phyloP scores from a whole-genome alignment of 2,113 vertebrate genomes.

The Festucalex cinctus region DNA sequence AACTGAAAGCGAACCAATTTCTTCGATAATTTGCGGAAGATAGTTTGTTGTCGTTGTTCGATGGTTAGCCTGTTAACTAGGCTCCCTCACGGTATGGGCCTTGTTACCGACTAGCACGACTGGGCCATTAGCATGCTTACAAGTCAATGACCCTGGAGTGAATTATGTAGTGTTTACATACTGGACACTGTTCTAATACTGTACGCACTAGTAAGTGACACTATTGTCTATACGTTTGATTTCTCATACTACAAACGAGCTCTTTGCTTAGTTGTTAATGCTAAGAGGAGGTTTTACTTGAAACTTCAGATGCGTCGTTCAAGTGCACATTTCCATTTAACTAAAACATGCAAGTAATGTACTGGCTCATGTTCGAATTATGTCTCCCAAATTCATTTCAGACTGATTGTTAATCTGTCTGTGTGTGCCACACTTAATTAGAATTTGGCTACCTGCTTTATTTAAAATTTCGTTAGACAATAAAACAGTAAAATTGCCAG shows the following conservation, averaged over 20 bases:
- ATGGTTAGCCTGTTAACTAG: constrained; percentile 6
- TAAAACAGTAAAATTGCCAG: background rate
- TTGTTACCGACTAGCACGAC: constrained; percentile 41
- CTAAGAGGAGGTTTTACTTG: background rate
- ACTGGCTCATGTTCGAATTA: background rate
- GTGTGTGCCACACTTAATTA: background rate
- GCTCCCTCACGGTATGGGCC: constrained; percentile 42
- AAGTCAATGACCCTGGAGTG: constrained; percentile 7
- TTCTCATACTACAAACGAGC: background rate
- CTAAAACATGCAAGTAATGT: background rate
- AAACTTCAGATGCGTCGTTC: constrained; percentile 1
- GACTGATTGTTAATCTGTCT: background rate
- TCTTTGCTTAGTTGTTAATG: constrained; percentile 6
- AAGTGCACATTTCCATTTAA: background rate
- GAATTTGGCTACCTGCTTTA: background rate
- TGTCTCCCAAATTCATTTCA: background rate
- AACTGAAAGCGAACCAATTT: too few relatives aligned
- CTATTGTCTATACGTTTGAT: background rate
- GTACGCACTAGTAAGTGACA: background rate
- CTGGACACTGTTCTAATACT: background rate
- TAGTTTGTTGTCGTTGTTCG: background rate
- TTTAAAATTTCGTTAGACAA: background rate
- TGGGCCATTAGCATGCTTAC: constrained; percentile 26
- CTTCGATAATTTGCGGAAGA: background rate
- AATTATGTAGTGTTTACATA: constrained; percentile 11